Conservation (phyloP, 53 echinoderm and acorn worm species). For the Mesocentrotus franciscanus region DNA sequence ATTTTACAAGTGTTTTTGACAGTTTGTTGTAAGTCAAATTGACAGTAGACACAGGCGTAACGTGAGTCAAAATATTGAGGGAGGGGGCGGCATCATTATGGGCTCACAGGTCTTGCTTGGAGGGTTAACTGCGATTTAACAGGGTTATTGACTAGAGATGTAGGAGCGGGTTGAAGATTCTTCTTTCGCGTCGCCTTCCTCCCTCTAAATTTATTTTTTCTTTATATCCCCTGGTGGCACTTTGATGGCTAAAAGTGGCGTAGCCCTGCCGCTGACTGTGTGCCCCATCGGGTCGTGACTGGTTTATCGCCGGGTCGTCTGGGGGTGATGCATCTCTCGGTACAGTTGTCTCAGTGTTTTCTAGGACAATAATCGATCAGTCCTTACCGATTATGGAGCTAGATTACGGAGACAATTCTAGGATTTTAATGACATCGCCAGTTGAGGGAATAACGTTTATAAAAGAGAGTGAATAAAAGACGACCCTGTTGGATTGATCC, state of each 20-base stretch:
- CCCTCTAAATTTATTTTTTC: background rate
- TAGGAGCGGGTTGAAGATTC: no score
- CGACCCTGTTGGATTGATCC: background rate
- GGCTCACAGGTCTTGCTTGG: no score
- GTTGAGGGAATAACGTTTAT: background rate
- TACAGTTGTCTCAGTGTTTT: slow-evolving; percentile 49
- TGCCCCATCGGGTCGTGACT: background rate
- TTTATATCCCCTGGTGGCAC: background rate
- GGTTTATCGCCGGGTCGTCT: slow-evolving; percentile 12
- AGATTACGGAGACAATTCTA: background rate
- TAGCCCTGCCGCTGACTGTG: background rate
- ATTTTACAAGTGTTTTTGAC: no score
- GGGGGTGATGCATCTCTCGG: slow-evolving; percentile 35
- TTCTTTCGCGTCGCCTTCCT: background rate
- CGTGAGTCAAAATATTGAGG: no score
- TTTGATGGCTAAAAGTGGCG: background rate
- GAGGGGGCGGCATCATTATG: no score
- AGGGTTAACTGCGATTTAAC: no score
- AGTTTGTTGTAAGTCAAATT: no score
- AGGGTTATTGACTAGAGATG: no score
- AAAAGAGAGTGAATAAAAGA: background rate
- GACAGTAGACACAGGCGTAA: no score
- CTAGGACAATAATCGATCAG: slow-evolving; percentile 48
- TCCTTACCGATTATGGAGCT: background rate
- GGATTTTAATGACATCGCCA: slow-evolving; percentile 1